A percentile compares a stretch with the other conserved stretches of the same genome.
Evolutionary conservation across 2,797 vertebrate genomes (phyloP).

Genomic region (Thripadectes ignobilis): DNA sequence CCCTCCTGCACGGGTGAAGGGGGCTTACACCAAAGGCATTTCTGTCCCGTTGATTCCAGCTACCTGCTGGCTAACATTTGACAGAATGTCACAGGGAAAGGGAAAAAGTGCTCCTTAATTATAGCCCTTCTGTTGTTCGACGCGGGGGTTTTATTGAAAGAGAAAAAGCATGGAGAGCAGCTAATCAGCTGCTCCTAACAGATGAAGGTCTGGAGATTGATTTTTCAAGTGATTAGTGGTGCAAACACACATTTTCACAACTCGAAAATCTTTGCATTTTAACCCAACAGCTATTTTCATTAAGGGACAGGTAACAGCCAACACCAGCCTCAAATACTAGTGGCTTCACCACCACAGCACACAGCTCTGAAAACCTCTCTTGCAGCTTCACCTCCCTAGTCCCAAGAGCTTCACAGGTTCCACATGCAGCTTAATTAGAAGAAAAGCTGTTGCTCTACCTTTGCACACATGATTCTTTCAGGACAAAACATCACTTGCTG

Average conservation of each 20-base stretch:
- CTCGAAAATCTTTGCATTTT: background rate
- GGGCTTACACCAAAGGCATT: background rate
- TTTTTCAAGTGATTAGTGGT: constrained; percentile 30
- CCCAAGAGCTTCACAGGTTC: background rate
- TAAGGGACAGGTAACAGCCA: background rate
- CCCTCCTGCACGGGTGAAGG: background rate
- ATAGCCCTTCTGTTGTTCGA: background rate
- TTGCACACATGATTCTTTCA: background rate
- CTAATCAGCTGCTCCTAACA: constrained; percentile 8
- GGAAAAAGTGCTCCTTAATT: background rate
- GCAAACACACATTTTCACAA: background rate
- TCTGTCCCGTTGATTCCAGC: background rate
- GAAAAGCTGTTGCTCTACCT: background rate
- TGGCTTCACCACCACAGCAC: background rate
- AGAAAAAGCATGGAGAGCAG: background rate
- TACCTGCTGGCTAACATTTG: background rate
- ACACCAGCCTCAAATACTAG: background rate
- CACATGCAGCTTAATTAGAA: background rate
- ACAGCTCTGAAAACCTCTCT: background rate
- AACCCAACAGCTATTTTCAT: background rate
- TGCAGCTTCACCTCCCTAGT: background rate
- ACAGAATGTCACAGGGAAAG: background rate
- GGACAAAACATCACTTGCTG: background rate
- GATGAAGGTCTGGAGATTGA: background rate
- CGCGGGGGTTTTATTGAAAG: background rate